Evolutionary conservation across 2,888 invertebrate species (phyloP).

Genomic region (Ennomos fuscantarius): DNA sequence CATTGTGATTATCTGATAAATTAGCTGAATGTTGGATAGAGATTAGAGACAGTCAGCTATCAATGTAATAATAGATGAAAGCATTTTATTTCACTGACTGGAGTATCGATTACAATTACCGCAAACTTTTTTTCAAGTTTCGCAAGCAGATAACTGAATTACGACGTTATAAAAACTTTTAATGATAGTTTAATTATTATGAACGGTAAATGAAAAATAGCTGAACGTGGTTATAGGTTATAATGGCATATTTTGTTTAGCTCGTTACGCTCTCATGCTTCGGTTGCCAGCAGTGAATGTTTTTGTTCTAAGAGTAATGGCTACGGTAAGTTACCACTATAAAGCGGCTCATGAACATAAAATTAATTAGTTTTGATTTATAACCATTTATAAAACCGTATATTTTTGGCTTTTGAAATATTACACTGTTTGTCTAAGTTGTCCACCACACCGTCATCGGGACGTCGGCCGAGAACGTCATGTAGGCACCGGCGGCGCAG

Average conservation of each 20-base stretch:
- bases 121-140: neutral
- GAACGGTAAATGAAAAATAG: conserved; percentile 49
- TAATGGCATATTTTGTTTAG: conserved; percentile 63
- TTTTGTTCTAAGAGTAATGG: conserved; percentile 70
- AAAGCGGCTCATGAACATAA: conserved; percentile 37
- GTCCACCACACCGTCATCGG: no score
- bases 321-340: conserved; percentile 50
- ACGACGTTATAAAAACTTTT: neutral
- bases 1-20: no score
- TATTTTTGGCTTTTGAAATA: no score
- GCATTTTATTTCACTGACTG: conserved; percentile 5
- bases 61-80: neutral
- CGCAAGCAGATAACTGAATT: neutral
- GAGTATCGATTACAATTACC: conserved; percentile 7
- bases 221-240: conserved; percentile 34
- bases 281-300: conserved; percentile 56
- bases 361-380: conserved; percentile 34
- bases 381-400: conserved; percentile 5
- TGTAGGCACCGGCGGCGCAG: no score
- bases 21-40: no score
- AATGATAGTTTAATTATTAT: conserved; percentile 38
- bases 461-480: no score
- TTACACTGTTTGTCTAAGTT: no score
- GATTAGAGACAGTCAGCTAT: no score
- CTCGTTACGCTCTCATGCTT: conserved; percentile 72